Evolutionary conservation across 2,113 vertebrate genomes (phyloP).

Genomic region (Lycocorax pyrrhopterus): DNA sequence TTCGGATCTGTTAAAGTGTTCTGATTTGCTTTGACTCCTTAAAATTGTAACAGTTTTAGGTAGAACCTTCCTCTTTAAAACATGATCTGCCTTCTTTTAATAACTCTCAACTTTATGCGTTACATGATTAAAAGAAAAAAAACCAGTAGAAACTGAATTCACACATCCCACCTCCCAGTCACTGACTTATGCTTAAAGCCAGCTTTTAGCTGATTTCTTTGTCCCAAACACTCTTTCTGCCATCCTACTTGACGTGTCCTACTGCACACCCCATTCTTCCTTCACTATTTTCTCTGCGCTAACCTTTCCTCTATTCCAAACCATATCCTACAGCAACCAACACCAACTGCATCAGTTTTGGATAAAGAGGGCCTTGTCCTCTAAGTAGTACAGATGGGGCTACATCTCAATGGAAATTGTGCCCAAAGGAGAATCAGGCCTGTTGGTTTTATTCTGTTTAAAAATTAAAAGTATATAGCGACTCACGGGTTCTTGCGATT

Average conservation of each 20-base stretch:
- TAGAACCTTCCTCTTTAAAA: constrained; percentile 60
- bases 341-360: constrained; percentile 53
- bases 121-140: constrained; percentile 30
- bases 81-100: constrained; percentile 9
- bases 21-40: constrained; percentile 25
- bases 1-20: not conserved
- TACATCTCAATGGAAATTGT: not conserved
- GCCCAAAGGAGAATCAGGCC: constrained; percentile 1
- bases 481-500: constrained; percentile 57
- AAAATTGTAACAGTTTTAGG: constrained; percentile 40
- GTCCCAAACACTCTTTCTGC: constrained; percentile 31
- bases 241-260: constrained; percentile 37
- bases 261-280: constrained; percentile 38
- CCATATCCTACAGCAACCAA: constrained; percentile 43
- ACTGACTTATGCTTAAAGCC: constrained; percentile 65
- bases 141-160: constrained; percentile 1
- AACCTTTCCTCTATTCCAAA: constrained; percentile 57
- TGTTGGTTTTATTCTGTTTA: constrained; percentile 46
- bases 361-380: constrained; percentile 22
- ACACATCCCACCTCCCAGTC: constrained; percentile 34
- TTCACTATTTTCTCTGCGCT: constrained; percentile 36
- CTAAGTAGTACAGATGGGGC: not conserved
- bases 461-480: constrained; percentile 64
- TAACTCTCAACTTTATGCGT: constrained; percentile 30
- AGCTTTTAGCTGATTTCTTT: constrained; percentile 46